Evolutionary conservation across 64 coral and sea anemone genomes (phyloP).

Genomic region (Dendrophyllia cribrosa): DNA sequence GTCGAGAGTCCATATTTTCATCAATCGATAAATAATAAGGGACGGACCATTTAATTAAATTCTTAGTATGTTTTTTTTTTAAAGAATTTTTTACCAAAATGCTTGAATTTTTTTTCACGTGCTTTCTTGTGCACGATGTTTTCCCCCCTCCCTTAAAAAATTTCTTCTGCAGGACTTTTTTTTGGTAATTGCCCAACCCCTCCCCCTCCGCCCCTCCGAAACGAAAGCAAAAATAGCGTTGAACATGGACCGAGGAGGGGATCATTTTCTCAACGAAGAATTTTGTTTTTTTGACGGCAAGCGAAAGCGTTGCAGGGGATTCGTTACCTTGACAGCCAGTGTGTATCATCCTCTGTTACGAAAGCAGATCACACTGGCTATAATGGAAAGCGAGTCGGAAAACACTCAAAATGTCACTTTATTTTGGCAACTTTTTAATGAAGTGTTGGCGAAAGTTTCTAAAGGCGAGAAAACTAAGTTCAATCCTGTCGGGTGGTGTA

Average conservation of each 20-base stretch:
- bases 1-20: too few species aligned
- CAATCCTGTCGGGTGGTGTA: constrained; percentile 30
- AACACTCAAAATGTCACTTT: constrained; percentile 23
- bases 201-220: too few species aligned
- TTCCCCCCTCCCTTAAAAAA: too few species aligned
- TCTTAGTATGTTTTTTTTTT: too few species aligned
- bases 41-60: too few species aligned
- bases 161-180: too few species aligned
- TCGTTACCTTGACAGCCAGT: constrained; percentile 4
- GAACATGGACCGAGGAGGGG: not conserved
- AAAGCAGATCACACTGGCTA: constrained; percentile 24
- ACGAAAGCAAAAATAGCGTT: not conserved
- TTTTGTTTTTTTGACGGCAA: not conserved
- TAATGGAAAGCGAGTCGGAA: constrained; percentile 13
- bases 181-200: too few species aligned
- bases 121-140: too few species aligned
- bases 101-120: too few species aligned
- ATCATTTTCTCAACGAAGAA: constrained; percentile 29
- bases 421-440: constrained; percentile 57
- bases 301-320: too few species aligned
- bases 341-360: constrained; percentile 39
- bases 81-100: too few species aligned
- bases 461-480: not conserved
- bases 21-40: too few species aligned
- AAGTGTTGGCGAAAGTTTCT: constrained; percentile 11